A percentile compares a stretch with the other conserved stretches of the same genome.
Conservation (phyloP, 2,888 invertebrate genomes). For the Polydrusus cervinus region DNA sequence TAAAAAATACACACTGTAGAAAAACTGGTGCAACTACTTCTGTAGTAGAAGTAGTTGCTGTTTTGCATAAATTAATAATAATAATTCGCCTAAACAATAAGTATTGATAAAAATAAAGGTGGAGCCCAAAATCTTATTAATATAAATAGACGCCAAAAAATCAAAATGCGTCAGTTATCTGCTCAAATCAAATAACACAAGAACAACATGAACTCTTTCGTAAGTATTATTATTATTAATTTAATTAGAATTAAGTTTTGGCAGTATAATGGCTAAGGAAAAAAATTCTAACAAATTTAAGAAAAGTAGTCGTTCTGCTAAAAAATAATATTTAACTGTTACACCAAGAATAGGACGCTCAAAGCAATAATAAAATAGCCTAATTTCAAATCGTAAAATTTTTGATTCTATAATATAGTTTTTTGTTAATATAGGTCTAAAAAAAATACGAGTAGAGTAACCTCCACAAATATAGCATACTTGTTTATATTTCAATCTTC, state of each 20-base stretch:
- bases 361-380: too few relatives aligned
- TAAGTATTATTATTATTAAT: neutral
- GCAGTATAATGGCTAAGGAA: neutral
- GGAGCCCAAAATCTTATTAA: neutral
- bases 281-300: too few relatives aligned
- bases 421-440: too few relatives aligned
- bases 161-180: neutral
- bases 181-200: slow-evolving; percentile 6
- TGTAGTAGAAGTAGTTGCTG: too few relatives aligned
- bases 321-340: too few relatives aligned
- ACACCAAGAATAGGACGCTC: too few relatives aligned
- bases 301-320: too few relatives aligned
- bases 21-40: slow-evolving; percentile 3
- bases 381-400: too few relatives aligned
- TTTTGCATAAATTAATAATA: neutral
- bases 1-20: neutral
- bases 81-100: neutral
- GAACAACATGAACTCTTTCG: slow-evolving; percentile 14
- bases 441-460: too few relatives aligned
- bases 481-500: too few relatives aligned
- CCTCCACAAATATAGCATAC: too few relatives aligned
- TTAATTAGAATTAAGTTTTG: neutral
- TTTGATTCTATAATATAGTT: too few relatives aligned
- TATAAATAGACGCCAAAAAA: neutral
- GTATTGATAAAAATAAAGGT: slow-evolving; percentile 4